Percentiles rank a stretch among this genome's conserved stretches.
Conservation (phyloP, 2,888 invertebrate genomes). For the Neria commutata region DNA sequence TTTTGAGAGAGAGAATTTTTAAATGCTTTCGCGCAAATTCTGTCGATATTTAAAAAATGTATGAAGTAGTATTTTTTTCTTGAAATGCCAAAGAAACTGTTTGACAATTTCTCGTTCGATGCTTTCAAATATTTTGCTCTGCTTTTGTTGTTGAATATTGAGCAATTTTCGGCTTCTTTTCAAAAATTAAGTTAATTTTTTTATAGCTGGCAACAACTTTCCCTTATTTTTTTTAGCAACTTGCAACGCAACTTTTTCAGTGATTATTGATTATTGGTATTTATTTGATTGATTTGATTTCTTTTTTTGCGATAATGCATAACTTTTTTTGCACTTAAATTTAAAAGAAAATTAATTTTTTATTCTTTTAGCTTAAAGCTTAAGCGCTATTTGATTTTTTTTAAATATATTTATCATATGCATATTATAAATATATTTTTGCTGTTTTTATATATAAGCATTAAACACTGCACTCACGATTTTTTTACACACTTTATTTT, state of each 20-base stretch:
- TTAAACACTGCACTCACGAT: constrained; percentile 15
- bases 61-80: neutral
- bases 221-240: neutral
- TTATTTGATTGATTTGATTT: no score
- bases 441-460: neutral
- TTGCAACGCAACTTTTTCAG: constrained; percentile 18
- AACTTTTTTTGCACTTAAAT: constrained; percentile 24
- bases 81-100: neutral
- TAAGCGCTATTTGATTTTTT: constrained; percentile 17
- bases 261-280: constrained; percentile 18
- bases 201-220: constrained; percentile 9
- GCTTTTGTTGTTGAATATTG: neutral
- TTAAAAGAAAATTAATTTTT: constrained; percentile 24
- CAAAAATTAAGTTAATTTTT: constrained; percentile 26
- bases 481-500: constrained; percentile 16
- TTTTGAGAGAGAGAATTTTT: no score
- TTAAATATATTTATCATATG: constrained; percentile 14
- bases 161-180: no score
- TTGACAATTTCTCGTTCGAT: neutral
- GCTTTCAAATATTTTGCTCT: neutral
- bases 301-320: no score
- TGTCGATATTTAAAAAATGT: no score
- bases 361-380: constrained; percentile 14
- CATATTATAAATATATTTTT: neutral
- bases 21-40: neutral